Conservation (phyloP, 2,888 invertebrate genomes). For the Phymatocera aterrima region DNA sequence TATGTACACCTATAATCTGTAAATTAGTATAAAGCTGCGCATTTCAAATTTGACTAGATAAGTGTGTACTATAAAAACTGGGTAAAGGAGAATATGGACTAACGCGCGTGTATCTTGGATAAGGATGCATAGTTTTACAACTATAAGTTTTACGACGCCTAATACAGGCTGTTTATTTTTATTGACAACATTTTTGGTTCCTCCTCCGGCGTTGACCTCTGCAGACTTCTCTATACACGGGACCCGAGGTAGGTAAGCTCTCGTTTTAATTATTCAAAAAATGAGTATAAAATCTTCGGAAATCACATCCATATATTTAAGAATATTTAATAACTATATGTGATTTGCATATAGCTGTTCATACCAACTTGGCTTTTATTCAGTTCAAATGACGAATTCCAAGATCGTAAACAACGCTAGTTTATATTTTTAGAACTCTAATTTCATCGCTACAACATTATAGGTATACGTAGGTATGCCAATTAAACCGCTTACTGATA, state of each 20-base stretch:
- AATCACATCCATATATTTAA: neutral
- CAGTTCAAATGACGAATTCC: neutral
- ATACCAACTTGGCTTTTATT: neutral
- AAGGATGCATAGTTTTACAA: constrained; percentile 10
- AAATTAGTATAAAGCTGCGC: neutral
- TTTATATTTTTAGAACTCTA: constrained; percentile 5
- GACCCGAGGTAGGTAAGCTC: neutral
- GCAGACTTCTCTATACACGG: no score
- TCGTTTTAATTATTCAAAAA: constrained; percentile 21
- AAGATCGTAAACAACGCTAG: constrained; percentile 22
- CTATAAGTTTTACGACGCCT: constrained; percentile 6
- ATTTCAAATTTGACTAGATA: neutral
- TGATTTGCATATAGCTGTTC: neutral
- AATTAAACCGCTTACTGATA: constrained; percentile 3
- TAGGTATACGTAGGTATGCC: no score
- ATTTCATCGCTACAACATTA: neutral
- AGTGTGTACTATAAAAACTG: neutral
- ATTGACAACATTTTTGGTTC: neutral
- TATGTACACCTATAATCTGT: no score
- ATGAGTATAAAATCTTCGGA: neutral
- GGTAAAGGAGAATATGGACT: neutral
- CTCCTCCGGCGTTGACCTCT: neutral
- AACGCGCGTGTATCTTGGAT: neutral
- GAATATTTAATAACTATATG: constrained; percentile 23
- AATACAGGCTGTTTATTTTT: constrained; percentile 3